A percentile compares a stretch with the other conserved stretches of the same genome.
Conservation (phyloP, 1,140 invertebrate species). For the Oncopodura yosiiana region DNA sequence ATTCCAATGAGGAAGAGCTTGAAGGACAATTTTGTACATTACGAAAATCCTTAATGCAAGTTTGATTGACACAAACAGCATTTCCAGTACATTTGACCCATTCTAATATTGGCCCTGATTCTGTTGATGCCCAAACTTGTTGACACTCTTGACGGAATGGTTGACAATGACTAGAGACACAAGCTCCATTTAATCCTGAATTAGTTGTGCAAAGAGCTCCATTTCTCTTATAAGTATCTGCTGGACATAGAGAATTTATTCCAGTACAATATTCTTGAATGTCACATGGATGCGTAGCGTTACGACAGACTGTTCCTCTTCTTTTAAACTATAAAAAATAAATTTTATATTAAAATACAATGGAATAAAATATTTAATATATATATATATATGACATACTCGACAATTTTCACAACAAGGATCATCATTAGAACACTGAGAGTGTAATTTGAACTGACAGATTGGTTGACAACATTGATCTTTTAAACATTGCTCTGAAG, state of each 20-base stretch:
- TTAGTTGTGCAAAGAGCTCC: slow-evolving; percentile 62
- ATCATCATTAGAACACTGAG: slow-evolving; percentile 76
- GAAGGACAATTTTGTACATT: slow-evolving; percentile 76
- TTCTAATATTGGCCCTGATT: slow-evolving; percentile 14
- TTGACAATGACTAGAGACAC: slow-evolving; percentile 7
- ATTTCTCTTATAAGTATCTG: slow-evolving; percentile 78
- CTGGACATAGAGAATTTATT: slow-evolving; percentile 70
- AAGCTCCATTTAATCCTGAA: slow-evolving; percentile 2
- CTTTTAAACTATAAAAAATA: slow-evolving; percentile 4
- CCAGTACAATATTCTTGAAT: slow-evolving; percentile 83
- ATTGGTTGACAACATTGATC: slow-evolving; percentile 93
- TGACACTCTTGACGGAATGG: slow-evolving; percentile 10
- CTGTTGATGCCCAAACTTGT: slow-evolving; percentile 5
- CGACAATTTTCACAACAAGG: slow-evolving; percentile 84
- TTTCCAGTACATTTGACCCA: slow-evolving; percentile 5
- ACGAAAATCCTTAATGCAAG: slow-evolving; percentile 67
- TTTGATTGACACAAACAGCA: slow-evolving; percentile 74
- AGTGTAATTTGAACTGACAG: slow-evolving; percentile 79
- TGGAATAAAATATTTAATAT: neutral
- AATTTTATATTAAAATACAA: slow-evolving; percentile 4
- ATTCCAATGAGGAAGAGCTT: slow-evolving; percentile 74
- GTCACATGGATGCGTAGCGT: slow-evolving; percentile 80
- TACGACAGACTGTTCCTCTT: slow-evolving; percentile 66
- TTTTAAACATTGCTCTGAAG: slow-evolving; percentile 66
- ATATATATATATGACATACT: slow-evolving; percentile 47